phyloP scores from a whole-genome alignment of 2,888 invertebrate genomes.

The Andrena bicolor region DNA sequence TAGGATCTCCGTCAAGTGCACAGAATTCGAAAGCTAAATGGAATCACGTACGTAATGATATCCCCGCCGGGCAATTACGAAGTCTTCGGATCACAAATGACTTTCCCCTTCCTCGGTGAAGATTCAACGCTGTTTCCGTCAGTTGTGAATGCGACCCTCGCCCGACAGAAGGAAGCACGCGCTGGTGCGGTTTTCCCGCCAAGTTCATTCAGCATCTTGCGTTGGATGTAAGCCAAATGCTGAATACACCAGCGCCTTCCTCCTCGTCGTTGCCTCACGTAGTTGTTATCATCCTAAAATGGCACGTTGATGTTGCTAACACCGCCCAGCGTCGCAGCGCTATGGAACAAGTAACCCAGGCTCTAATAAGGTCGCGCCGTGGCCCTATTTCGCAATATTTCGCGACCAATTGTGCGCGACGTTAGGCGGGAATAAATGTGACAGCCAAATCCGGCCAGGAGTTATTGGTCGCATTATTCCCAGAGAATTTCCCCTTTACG shows the following conservation, averaged over 20 bases:
- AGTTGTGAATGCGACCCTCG: constrained; percentile 58
- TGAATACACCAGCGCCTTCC: constrained; percentile 72
- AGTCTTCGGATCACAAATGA: constrained; percentile 34
- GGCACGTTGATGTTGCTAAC: constrained; percentile 60
- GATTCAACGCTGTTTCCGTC: constrained; percentile 52
- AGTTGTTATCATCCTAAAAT: constrained; percentile 59
- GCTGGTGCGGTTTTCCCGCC: constrained; percentile 81
- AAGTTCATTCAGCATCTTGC: constrained; percentile 83
- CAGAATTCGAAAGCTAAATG: neutral
- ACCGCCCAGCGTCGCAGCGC: constrained; percentile 34
- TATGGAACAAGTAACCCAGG: constrained; percentile 46
- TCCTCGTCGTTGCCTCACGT: constrained; percentile 35
- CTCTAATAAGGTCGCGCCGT: constrained; percentile 78
- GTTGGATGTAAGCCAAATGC: constrained; percentile 83
- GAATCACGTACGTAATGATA: neutral
- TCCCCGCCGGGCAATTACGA: neutral
- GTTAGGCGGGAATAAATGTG: constrained; percentile 75
- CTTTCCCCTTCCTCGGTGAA: constrained; percentile 18
- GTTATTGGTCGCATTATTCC: constrained; percentile 72
- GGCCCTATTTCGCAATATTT: constrained; percentile 76
- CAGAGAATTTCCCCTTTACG: constrained; percentile 13
- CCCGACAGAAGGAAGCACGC: constrained; percentile 63
- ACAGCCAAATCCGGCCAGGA: constrained; percentile 74
- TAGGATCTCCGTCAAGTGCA: neutral
- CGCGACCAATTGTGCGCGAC: constrained; percentile 76